Percentiles rank a stretch among this genome's conserved stretches.
These are phyloP conservation scores for Calcarius lapponicus DNA, from an alignment of 2,797 vertebrate species.

Conservation along the genomic window DNA sequence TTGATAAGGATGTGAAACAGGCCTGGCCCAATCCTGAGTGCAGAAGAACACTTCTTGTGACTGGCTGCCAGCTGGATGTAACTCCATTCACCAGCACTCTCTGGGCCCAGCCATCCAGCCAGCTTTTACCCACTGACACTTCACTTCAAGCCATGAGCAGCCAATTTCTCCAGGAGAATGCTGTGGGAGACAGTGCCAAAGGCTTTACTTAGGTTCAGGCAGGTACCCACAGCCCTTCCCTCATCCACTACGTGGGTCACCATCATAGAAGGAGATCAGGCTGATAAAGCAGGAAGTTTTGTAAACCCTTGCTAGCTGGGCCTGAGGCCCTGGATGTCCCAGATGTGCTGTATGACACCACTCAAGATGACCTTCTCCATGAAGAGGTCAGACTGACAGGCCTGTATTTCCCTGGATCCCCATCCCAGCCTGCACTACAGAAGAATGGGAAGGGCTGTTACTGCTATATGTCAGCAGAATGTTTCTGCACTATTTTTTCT, in stretches of 20 bases:
- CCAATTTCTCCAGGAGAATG: background rate
- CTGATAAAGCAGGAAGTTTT: background rate
- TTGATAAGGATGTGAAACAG: background rate
- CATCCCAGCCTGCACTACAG: background rate
- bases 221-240: background rate
- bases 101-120: background rate
- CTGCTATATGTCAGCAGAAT: background rate
- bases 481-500: background rate
- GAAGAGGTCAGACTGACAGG: background rate
- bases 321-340: background rate
- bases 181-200: background rate
- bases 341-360: background rate
- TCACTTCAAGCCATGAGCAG: background rate
- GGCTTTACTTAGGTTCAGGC: background rate
- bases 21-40: background rate
- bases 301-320: background rate
- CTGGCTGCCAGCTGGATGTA: background rate
- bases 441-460: background rate
- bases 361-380: background rate
- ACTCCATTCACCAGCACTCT: background rate
- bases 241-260: background rate
- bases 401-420: background rate
- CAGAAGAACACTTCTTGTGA: background rate
- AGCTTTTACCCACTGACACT: background rate
- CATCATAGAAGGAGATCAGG: rapidly evolving